A percentile compares a stretch with the other conserved stretches of the same genome.
Evolutionary conservation across 2,797 vertebrate species (phyloP).

Genomic region (Halcyon leucocephala): DNA sequence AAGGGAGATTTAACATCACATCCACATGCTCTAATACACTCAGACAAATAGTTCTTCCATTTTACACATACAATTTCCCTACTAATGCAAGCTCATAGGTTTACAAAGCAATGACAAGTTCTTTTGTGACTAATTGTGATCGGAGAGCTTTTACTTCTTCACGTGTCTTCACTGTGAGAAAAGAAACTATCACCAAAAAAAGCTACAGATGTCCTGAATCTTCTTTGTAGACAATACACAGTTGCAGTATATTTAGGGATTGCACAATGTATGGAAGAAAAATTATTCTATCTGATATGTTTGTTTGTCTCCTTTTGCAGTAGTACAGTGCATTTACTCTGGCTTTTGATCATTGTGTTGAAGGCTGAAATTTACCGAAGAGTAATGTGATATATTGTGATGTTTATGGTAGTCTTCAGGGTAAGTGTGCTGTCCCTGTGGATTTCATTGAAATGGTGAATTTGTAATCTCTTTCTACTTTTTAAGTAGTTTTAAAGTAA

Average conservation of each 20-base stretch:
- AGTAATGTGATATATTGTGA: not conserved
- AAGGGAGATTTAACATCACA: not conserved
- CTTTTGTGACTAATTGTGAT: not conserved
- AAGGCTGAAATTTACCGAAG: not conserved
- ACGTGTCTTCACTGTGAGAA: not conserved
- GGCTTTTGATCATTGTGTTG: not conserved
- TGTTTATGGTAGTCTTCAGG: accelerated
- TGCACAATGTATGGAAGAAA: not conserved
- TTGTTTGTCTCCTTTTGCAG: not conserved
- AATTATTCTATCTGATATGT: not conserved
- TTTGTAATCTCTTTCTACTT: not conserved
- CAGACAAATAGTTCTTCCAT: not conserved
- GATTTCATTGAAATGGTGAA: not conserved
- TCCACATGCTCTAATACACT: not conserved
- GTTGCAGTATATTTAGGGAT: not conserved
- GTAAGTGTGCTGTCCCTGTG: not conserved
- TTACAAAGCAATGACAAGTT: not conserved
- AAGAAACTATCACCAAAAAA: not conserved
- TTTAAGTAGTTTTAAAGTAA: not conserved
- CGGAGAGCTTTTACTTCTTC: not conserved
- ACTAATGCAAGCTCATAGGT: not conserved
- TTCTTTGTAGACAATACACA: not conserved
- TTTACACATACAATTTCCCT: not conserved
- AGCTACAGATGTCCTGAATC: not conserved
- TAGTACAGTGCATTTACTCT: not conserved